These are phyloP conservation scores for Notiomystis cincta DNA, from an alignment of 2,113 vertebrate species.

Conservation along the genomic window DNA sequence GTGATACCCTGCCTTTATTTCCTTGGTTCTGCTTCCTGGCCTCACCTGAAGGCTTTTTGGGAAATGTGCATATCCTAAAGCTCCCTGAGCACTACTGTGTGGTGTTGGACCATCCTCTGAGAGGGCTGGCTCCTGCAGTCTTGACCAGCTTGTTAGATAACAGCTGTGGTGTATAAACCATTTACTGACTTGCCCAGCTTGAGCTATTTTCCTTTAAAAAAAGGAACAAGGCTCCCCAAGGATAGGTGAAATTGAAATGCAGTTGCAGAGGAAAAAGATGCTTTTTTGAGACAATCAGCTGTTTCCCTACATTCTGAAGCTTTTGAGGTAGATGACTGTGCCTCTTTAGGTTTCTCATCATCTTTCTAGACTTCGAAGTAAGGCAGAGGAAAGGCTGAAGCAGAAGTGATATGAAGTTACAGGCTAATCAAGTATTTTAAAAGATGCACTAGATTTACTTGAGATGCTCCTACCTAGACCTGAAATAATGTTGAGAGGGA, in stretches of 20 bases:
- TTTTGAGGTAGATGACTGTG: neutral
- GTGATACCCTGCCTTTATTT: neutral
- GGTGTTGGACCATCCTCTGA: neutral
- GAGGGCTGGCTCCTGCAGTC: neutral
- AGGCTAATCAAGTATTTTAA: neutral
- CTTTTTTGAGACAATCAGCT: neutral
- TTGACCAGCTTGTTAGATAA: neutral
- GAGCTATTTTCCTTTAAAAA: neutral
- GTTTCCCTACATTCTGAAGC: neutral
- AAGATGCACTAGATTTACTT: neutral
- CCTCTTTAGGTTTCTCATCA: neutral
- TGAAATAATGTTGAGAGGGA: neutral
- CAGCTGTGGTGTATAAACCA: neutral
- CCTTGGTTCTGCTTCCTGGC: neutral
- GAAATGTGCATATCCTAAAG: fast-evolving
- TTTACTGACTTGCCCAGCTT: neutral
- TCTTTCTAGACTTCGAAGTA: neutral
- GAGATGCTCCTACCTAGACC: neutral
- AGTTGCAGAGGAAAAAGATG: neutral
- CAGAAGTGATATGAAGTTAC: neutral
- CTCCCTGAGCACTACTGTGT: neutral
- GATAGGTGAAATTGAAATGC: neutral
- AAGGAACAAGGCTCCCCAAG: neutral
- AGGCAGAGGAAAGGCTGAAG: neutral
- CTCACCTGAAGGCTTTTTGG: neutral